phyloP scores from a whole-genome alignment of 2,113 vertebrate species.

The Oreochromis spilurus region DNA sequence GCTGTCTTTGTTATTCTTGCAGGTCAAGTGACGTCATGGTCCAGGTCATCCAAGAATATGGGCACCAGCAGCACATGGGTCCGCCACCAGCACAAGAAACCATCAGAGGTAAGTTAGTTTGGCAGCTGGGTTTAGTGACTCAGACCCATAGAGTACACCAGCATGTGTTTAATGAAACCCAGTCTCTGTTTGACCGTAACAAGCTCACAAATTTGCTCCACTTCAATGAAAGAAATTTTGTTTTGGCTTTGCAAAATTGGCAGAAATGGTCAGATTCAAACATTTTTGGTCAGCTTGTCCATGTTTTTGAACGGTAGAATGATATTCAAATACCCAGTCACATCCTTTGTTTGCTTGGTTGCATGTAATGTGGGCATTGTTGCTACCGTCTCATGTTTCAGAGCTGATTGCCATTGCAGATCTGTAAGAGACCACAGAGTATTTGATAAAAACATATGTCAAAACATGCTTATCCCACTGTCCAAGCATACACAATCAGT shows the following conservation, averaged over 20 bases:
- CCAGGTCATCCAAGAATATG: constrained; percentile 82
- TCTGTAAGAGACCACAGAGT: background rate
- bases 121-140: background rate
- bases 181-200: background rate
- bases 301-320: background rate
- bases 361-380: background rate
- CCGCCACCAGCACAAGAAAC: constrained; percentile 91
- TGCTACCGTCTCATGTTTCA: background rate
- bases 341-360: background rate
- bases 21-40: constrained; percentile 88
- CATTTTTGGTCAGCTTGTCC: background rate
- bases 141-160: background rate
- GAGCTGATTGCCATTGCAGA: background rate
- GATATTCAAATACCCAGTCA: background rate
- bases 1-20: background rate
- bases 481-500: background rate
- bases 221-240: background rate
- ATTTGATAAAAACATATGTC: background rate
- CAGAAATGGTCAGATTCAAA: background rate
- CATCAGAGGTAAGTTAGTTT: constrained; percentile 82
- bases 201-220: background rate
- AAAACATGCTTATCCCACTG: background rate
- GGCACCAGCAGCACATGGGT: constrained; percentile 87
- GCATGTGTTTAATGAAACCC: background rate
- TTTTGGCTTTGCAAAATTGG: background rate